Evolutionary conservation across 2,888 invertebrate species (phyloP), one percentile per base, ranked within the genome.

Genomic region (Drosophila paranaensis): DNA sequence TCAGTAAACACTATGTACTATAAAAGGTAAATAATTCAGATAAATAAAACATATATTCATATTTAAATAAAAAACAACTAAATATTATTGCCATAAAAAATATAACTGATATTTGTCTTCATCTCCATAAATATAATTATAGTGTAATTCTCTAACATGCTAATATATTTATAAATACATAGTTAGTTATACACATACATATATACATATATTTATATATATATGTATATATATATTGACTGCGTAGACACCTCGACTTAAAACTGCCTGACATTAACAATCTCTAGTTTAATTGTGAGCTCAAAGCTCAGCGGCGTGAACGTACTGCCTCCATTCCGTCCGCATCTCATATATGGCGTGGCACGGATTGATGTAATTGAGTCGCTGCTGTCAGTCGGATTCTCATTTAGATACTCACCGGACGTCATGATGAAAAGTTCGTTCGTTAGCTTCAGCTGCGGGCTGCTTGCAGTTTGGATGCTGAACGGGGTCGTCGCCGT

Each of bases 381-480:
- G 43, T 50, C 67, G 60, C 60, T 10, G 30, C 57, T 30, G 10
- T 16, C 39, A 50, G 42, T 55, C 51, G 57, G 42, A 25, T 14
- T 57, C 25, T 20, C 37, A 48, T 53, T 66, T 54, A 73, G 70
- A 71, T 58, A 56, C 61, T 58, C 35, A 25, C 27, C 42, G 65
- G 60, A 37, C 55, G 27, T 61, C 69, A 72, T 4, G 30, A 82
- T 82, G 82, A 66, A 20, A 53, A 66, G 57, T 27, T 48, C 64
- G 43, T 33, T 33, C 10, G 33, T 71, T 35, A 20, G 54, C 46
- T 35, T 66, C 33, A 65, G 64, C 50, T 53, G 68, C 51, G 57
- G 72, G 33, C 48, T 86, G 42, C 62, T 87, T 42, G 66, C 71
- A n/a, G 45, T 77, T 14, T 27, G 63, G n/a, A 25, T 70, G 30